Base-by-base conservation (phyloP, 2,888 invertebrate genomes). In the Ashinkailepas kermadecensis region DNA sequence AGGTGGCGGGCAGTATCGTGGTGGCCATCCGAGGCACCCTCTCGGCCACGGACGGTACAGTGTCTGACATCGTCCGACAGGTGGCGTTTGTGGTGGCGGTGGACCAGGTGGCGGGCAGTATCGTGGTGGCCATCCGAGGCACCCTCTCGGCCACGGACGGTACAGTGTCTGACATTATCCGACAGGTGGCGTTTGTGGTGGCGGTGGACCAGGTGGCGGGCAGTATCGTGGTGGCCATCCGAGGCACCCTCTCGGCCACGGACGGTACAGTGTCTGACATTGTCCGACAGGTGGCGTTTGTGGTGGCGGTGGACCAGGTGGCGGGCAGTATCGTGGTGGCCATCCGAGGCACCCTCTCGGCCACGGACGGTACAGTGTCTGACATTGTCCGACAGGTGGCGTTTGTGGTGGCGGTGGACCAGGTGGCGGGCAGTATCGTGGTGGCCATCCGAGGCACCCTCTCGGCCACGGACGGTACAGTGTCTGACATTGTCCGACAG, bases 61-160 rank as follows among this genome's bases (percentile, higher is more conserved):
- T n/a, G n/a, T n/a, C 64, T 81, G 13, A 59, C n/a, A 64, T 25
- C 59, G 62, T 67, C 65, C 87, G 87, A 57, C 88, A 95, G 93
- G 90, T 94, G 85, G 96, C 96, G 79, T 96, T 95, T 88, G 94
- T 93, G 87, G 94, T 96, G 83, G 91, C 94, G 83, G 91, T 92
- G 10, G 95, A 97, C 87, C 94, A 95, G 86, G 91, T 92, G 85
- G 92, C 92, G 0, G 90, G 92, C 84, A 92, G 92, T 85, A 92
- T 96, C 82, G 95, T 95, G 74, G 90, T 97, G 59, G 92, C 94
- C 7, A 92, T 96, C 81, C 90, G 96, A 82, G 96, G 96, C 4
- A 95, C 95, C 2, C 91, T 96, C 84, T 95, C 96, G 0, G 87
- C 94, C 23, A 90, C 94, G 85, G 96, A 96, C 87, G 91, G n/a